These are phyloP conservation scores for Haemorhous mexicanus DNA, from an alignment of 2,113 vertebrate species.

Conservation along the genomic window DNA sequence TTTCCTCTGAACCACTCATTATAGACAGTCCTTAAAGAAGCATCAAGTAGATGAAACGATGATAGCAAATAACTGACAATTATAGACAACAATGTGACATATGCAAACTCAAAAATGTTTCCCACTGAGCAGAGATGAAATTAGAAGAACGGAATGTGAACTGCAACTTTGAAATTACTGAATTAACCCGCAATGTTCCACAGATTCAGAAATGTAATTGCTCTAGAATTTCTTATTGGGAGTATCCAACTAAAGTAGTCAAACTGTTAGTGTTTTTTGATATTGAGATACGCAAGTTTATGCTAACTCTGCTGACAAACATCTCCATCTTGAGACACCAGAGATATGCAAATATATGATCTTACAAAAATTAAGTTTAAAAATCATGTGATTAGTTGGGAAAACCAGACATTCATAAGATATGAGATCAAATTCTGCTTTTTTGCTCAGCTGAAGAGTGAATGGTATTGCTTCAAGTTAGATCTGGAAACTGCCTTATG, in stretches of 20 bases:
- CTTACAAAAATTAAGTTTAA: background rate
- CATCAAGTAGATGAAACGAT: background rate
- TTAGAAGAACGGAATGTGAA: background rate
- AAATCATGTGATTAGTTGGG: background rate
- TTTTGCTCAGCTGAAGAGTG: background rate
- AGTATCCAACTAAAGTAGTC: background rate
- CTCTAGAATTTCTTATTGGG: background rate
- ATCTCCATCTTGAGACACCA: background rate
- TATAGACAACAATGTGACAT: background rate
- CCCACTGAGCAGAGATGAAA: background rate
- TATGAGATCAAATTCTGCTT: background rate
- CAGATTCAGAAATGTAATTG: background rate
- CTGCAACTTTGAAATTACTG: background rate
- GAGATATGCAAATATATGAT: background rate
- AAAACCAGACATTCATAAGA: background rate
- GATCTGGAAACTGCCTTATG: background rate
- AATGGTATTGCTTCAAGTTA: background rate
- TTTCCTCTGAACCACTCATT: background rate
- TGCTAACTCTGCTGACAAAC: background rate
- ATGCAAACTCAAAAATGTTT: background rate
- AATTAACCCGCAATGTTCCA: background rate
- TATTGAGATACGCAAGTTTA: background rate
- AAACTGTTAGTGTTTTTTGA: background rate
- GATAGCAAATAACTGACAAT: background rate
- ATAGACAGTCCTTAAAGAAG: background rate